Conservation (phyloP, 2,797 vertebrate genomes). For the Molossus alvarezi region DNA sequence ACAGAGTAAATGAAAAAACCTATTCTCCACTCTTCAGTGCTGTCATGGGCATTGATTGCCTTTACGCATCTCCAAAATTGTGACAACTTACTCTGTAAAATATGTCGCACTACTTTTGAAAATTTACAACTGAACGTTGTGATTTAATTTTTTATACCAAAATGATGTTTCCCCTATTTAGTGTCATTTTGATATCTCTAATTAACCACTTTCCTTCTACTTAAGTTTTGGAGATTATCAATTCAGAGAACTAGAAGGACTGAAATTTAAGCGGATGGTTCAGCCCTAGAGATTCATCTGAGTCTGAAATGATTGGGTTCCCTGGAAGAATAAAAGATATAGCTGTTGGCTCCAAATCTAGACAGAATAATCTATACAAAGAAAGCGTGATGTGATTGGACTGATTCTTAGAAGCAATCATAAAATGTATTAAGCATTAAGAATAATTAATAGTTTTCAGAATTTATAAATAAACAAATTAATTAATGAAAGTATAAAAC, state of each 20-base stretch:
- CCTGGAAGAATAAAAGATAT: slow-evolving; percentile 59
- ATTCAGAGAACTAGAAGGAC: background rate
- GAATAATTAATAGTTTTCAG: slow-evolving; percentile 22
- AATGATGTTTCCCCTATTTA: background rate
- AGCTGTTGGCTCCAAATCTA: slow-evolving; percentile 60
- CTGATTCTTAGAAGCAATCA: slow-evolving; percentile 8
- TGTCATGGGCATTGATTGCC: background rate
- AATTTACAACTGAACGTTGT: background rate
- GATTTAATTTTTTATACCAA: background rate
- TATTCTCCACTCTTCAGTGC: background rate
- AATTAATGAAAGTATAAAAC: background rate
- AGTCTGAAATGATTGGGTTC: slow-evolving; percentile 49
- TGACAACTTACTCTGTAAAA: background rate
- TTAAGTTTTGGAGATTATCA: slow-evolving; percentile 27
- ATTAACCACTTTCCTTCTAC: slow-evolving; percentile 33
- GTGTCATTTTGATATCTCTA: background rate
- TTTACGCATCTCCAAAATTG: slow-evolving; percentile 18
- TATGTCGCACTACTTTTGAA: background rate
- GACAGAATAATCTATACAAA: slow-evolving; percentile 56
- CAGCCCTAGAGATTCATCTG: slow-evolving; percentile 1
- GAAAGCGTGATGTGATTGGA: background rate
- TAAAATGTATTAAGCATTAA: slow-evolving; percentile 14
- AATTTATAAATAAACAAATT: slow-evolving; percentile 9
- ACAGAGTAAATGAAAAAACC: background rate
- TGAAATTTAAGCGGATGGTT: slow-evolving; percentile 62